phyloP scores from a whole-genome alignment of 2,113 vertebrate genomes.

The Odocoileus virginianus region DNA sequence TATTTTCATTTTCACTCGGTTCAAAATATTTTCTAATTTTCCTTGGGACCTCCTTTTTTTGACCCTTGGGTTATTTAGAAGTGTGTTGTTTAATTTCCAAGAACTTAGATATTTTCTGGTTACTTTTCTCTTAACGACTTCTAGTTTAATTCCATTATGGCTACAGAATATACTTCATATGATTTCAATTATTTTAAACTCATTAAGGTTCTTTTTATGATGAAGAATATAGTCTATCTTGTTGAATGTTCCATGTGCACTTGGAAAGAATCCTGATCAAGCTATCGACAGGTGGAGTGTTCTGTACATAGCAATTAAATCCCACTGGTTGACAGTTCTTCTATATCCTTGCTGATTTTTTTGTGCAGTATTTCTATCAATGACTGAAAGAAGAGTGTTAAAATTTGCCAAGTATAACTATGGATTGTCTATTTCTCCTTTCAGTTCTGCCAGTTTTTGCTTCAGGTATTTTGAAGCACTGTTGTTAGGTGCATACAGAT shows the following conservation, averaged over 20 bases:
- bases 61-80: background rate
- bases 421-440: conserved; percentile 42
- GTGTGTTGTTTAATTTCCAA: background rate
- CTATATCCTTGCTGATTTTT: conserved; percentile 52
- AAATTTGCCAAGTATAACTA: conserved; percentile 45
- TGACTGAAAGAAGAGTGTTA: conserved; percentile 35
- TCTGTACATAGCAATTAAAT: conserved; percentile 47
- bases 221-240: background rate
- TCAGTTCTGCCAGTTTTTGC: conserved; percentile 47
- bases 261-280: conserved; percentile 43
- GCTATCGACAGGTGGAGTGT: background rate
- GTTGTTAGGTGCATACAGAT: conserved; percentile 6
- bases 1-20: conserved; percentile 9
- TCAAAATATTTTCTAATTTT: conserved; percentile 36
- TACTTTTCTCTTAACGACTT: background rate
- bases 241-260: background rate
- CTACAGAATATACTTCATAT: background rate
- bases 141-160: background rate
- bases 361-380: conserved; percentile 37
- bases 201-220: conserved; percentile 29
- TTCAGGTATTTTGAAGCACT: conserved; percentile 51
- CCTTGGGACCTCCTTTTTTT: background rate
- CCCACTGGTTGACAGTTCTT: conserved; percentile 21
- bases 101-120: background rate
- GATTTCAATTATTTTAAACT: conserved; percentile 42